phyloP scores from a whole-genome alignment of 2,113 vertebrate genomes.

The Martes martes region DNA sequence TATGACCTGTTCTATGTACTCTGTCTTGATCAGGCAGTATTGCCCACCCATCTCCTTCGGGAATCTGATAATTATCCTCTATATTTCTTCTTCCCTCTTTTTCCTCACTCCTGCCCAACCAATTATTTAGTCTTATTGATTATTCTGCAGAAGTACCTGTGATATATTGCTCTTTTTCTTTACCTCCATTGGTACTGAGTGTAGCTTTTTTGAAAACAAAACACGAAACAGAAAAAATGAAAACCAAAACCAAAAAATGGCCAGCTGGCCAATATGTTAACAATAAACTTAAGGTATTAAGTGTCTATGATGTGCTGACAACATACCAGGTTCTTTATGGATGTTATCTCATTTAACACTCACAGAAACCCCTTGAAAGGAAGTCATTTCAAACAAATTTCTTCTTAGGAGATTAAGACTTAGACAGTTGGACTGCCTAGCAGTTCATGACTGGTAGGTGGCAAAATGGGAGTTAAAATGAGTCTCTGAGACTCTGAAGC shows the following conservation, averaged over 20 bases:
- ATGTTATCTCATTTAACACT: not conserved
- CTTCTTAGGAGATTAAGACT: slow-evolving; percentile 6
- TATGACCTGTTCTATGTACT: not conserved
- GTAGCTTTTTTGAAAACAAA: not conserved
- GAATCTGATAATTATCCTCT: not conserved
- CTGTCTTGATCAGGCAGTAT: not conserved
- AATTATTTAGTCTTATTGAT: not conserved
- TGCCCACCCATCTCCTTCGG: not conserved
- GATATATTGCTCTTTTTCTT: not conserved
- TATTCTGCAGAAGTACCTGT: not conserved
- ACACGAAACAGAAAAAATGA: not conserved
- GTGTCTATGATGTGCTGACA: not conserved
- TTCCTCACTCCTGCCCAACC: not conserved
- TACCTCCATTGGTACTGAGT: not conserved
- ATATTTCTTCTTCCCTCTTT: not conserved
- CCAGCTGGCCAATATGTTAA: not conserved
- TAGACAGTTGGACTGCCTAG: not conserved
- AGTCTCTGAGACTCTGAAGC: not conserved
- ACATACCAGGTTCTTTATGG: not conserved
- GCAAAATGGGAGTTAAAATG: not conserved
- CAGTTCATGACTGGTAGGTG: not conserved
- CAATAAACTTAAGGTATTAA: not conserved
- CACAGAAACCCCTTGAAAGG: not conserved
- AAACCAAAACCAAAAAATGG: not conserved
- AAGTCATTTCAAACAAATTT: not conserved